Evolutionary conservation across 2,797 vertebrate genomes (phyloP).

Genomic region (Valencia hispanica): DNA sequence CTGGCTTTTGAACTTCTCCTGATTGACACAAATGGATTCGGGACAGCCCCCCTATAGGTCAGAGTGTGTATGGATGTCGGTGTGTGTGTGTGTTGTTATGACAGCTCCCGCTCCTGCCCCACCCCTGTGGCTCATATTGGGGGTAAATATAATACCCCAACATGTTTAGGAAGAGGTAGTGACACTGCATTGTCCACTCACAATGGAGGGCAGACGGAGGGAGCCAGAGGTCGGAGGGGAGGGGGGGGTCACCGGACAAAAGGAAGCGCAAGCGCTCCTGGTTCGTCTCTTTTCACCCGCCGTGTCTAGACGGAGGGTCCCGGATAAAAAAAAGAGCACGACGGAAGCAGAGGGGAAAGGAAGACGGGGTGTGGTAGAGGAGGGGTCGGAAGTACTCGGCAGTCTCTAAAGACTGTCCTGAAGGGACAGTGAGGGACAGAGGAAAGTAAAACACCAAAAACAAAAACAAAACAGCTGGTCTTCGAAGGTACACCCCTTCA

Average conservation of each 20-base stretch:
- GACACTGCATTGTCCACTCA: slow-evolving; percentile 80
- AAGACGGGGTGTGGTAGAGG: slow-evolving; percentile 34
- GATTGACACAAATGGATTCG: slow-evolving; percentile 77
- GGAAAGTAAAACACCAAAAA: slow-evolving; percentile 38
- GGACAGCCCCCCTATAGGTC: slow-evolving; percentile 64
- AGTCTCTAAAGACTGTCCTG: slow-evolving; percentile 39
- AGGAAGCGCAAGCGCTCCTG: slow-evolving; percentile 65
- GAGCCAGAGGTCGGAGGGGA: slow-evolving; percentile 63
- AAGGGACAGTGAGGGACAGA: slow-evolving; percentile 37
- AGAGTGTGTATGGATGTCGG: slow-evolving; percentile 54
- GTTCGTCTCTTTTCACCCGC: slow-evolving; percentile 72
- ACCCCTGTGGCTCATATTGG: slow-evolving; percentile 71
- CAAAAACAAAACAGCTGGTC: no score
- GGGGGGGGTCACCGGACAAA: slow-evolving; percentile 69
- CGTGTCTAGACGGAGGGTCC: slow-evolving; percentile 79
- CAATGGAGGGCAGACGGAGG: slow-evolving; percentile 77
- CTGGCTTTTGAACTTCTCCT: slow-evolving; percentile 75
- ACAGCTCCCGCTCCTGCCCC: slow-evolving; percentile 46
- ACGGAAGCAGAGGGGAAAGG: slow-evolving; percentile 16
- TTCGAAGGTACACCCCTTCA: slow-evolving; percentile 11
- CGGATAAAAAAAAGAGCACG: slow-evolving; percentile 31
- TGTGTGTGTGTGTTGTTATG: slow-evolving; percentile 70
- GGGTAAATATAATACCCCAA: slow-evolving; percentile 79
- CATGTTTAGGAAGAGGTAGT: slow-evolving; percentile 86
- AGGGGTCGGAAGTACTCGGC: slow-evolving; percentile 24